phyloP scores from a whole-genome alignment of 1,140 invertebrate genomes.

The Lepidurus arcticus region DNA sequence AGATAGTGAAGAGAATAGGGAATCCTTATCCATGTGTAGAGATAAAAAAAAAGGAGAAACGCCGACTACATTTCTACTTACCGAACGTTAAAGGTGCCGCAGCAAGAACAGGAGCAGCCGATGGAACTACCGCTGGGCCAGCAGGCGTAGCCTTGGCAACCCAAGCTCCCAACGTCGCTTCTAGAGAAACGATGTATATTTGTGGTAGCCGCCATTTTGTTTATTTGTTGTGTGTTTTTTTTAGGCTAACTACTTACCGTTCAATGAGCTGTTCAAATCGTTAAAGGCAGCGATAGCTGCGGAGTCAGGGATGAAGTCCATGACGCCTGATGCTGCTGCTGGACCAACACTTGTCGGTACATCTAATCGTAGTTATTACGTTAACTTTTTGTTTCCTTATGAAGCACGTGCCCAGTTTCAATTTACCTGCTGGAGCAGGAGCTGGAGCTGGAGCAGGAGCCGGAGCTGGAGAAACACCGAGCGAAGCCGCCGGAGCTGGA shows the following conservation, averaged over 20 bases:
- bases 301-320: neutral
- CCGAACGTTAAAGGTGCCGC: neutral
- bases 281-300: constrained; percentile 14
- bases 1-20: neutral
- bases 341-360: neutral
- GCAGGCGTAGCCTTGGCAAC: constrained; percentile 5
- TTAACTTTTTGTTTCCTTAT: neutral
- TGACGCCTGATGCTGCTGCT: neutral
- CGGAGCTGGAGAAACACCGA: neutral
- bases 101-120: neutral
- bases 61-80: neutral
- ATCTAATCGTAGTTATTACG: neutral
- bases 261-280: neutral
- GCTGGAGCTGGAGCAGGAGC: neutral
- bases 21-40: too few relatives aligned
- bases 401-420: neutral
- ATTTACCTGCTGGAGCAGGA: neutral
- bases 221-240: too few relatives aligned
- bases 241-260: neutral
- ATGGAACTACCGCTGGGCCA: neutral
- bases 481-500: neutral
- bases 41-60: neutral
- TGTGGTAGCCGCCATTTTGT: too few relatives aligned
- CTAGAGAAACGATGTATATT: neutral
- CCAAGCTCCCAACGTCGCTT: constrained; percentile 1